Evolutionary conservation across 1,140 invertebrate genomes (phyloP).

Genomic region (Bombus superbus): DNA sequence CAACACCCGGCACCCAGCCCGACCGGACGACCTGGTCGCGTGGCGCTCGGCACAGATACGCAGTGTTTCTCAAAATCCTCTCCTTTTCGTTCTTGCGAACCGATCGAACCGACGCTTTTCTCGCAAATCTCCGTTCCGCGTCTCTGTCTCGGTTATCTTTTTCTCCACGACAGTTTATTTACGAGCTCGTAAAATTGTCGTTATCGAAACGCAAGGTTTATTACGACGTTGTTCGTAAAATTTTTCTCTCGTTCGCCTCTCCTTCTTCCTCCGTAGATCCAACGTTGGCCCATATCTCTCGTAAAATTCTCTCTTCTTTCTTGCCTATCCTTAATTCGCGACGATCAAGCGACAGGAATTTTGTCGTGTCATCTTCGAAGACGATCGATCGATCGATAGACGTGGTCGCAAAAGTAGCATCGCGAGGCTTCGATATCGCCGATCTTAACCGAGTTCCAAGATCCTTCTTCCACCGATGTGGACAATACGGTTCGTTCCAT

Average conservation of each 20-base stretch:
- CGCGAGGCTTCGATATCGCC: too few species aligned
- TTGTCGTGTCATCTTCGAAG: not conserved
- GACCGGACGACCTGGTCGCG: constrained; percentile 77
- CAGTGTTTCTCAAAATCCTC: constrained; percentile 77
- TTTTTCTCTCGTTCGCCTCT: not conserved
- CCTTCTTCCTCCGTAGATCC: too few species aligned
- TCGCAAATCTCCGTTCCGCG: too few species aligned
- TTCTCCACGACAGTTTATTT: not conserved
- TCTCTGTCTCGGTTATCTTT: not conserved
- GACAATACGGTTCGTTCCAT: constrained; percentile 35
- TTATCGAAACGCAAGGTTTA: not conserved
- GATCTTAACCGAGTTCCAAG: constrained; percentile 24
- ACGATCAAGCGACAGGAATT: not conserved
- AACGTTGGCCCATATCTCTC: too few species aligned
- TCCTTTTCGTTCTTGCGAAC: constrained; percentile 9
- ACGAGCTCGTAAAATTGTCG: too few species aligned
- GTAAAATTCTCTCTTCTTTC: too few species aligned
- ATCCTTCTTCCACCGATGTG: not conserved
- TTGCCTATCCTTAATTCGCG: too few species aligned
- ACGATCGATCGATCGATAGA: not conserved
- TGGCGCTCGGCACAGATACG: constrained; percentile 77
- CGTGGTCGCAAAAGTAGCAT: too few species aligned
- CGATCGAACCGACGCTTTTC: not conserved
- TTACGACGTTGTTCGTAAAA: not conserved
- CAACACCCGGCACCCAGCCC: constrained; percentile 77